Base-by-base conservation (phyloP, 2,888 invertebrate genomes). In the Junonia oenone region DNA sequence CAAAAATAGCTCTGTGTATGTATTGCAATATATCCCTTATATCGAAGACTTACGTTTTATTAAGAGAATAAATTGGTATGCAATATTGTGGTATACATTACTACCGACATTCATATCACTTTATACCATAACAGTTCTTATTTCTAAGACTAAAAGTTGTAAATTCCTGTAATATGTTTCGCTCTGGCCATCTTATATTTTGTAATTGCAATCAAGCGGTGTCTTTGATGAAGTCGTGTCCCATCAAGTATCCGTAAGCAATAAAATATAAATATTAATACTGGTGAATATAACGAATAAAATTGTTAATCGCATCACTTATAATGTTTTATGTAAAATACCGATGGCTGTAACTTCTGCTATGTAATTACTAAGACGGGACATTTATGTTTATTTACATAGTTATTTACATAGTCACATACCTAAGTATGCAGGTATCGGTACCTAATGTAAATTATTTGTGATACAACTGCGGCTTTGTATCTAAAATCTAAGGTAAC, bases 191-290 rank as follows among this genome's bases (percentile, higher is more conserved):
- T 46, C 19, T 27, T 51, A 60, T 45, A 50, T 50, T 58, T 54
- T 51, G 56, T 64, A 65, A 61, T 63, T 59, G 56, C 62, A 65
- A 65, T 59, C 50, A 58, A 49, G 51, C 63, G 63, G 63, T 45
- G 6, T 52, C 57, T 67, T 67, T 66, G 64, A 67, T 65, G 56
- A 46, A 58, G 55, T 53, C 58, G 52, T 55, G 55, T 56, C 61
- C 61, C 47, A 51, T 57, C 61, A 62, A 53, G 54, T 63, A 58
- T 61, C 61, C 59, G 58, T 63, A 59, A 65, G 66, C 63, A 61
- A 66, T 67, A 63, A 67, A 64, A 62, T 63, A 65, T 6, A 26
- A 61, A 63, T 63, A 64, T 66, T 66, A 62, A 63, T 63, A 54
- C 46, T 53, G 52, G 57, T 38, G 52, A 51, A 56, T 38, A 46